phyloP scores from a whole-genome alignment of 92 coral and sea anemone genomes.

The Epizoanthus illoricatus region DNA sequence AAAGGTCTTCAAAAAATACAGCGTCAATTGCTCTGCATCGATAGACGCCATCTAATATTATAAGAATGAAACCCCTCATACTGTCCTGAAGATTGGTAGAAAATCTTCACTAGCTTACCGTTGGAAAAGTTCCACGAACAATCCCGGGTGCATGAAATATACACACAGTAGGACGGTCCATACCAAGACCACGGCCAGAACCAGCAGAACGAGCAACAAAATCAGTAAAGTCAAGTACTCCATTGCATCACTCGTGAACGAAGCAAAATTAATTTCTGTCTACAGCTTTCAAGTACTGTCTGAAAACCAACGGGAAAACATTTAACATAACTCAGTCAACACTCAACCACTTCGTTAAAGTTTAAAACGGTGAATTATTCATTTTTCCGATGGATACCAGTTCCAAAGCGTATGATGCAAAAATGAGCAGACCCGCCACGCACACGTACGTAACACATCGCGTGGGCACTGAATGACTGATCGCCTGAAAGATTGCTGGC shows the following conservation, averaged over 20 bases:
- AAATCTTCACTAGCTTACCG: conserved; percentile 34
- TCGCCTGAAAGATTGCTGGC: too few relatives aligned
- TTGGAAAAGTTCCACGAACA: conserved; percentile 54
- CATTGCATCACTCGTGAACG: conserved; percentile 9
- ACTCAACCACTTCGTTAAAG: conserved; percentile 27
- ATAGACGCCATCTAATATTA: too few relatives aligned
- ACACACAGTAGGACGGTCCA: conserved; percentile 36
- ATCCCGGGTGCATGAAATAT: conserved; percentile 50
- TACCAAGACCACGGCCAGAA: not conserved
- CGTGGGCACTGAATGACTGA: too few relatives aligned
- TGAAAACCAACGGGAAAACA: not conserved
- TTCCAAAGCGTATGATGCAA: not conserved
- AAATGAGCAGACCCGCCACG: too few relatives aligned
- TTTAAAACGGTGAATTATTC: conserved; percentile 31
- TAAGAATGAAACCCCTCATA: too few relatives aligned
- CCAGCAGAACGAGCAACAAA: conserved; percentile 5
- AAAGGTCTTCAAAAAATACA: too few relatives aligned
- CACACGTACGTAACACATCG: too few relatives aligned
- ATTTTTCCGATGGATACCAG: not conserved
- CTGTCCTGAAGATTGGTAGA: not conserved
- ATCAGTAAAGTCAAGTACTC: conserved; percentile 25
- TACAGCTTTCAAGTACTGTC: not conserved
- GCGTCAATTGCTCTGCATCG: too few relatives aligned
- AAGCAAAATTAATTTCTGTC: not conserved
- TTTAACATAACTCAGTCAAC: not conserved